Conservation (phyloP, 2,888 invertebrate genomes). For the Galerucella calmariensis region DNA sequence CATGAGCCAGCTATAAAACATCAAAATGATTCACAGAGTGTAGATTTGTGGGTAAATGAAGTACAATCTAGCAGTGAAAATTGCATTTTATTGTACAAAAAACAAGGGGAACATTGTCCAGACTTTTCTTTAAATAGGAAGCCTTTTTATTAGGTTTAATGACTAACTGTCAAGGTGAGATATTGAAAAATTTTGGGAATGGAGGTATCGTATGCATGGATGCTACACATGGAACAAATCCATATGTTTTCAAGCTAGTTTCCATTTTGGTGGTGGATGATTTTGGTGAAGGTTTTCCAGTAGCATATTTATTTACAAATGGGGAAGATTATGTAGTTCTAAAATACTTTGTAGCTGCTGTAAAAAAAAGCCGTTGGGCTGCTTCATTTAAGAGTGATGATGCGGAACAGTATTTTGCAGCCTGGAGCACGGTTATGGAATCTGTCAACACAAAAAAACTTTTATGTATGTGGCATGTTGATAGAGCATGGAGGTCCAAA, state of each 20-base stretch:
- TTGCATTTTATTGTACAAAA: constrained; percentile 1
- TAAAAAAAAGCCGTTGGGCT: not conserved
- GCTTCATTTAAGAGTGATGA: constrained; percentile 3
- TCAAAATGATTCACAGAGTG: constrained; percentile 4
- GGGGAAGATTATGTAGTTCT: not conserved
- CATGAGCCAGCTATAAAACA: not conserved
- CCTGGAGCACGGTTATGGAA: too few species aligned
- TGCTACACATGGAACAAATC: not conserved
- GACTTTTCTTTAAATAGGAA: not conserved
- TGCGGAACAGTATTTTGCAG: too few species aligned
- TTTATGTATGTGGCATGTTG: too few species aligned
- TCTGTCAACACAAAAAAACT: too few species aligned
- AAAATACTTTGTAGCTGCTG: not conserved
- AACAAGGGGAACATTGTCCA: not conserved
- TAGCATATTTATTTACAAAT: not conserved
- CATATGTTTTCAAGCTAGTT: too few species aligned
- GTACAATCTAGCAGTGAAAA: not conserved
- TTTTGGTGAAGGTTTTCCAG: too few species aligned
- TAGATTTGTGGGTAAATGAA: constrained; percentile 9
- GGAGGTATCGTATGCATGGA: not conserved
- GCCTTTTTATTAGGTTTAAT: not conserved
- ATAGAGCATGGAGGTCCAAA: too few species aligned
- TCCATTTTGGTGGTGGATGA: too few species aligned
- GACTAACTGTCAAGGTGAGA: not conserved
- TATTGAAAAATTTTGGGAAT: not conserved